Conservation (phyloP, 2,113 vertebrate species). For the Noctilio leporinus region DNA sequence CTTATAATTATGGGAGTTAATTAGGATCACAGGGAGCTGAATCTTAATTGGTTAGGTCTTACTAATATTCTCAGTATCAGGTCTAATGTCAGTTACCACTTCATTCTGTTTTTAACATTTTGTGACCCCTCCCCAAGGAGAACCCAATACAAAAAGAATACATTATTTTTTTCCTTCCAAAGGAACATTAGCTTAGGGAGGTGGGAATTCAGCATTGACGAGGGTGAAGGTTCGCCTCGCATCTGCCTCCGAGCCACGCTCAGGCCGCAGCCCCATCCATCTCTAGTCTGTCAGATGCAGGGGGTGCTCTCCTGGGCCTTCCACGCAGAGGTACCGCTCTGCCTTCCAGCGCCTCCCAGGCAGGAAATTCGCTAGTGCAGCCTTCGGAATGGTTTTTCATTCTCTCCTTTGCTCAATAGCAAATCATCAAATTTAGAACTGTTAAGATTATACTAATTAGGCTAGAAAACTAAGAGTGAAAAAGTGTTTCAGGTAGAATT, state of each 20-base stretch:
- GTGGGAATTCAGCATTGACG: neutral
- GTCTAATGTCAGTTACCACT: neutral
- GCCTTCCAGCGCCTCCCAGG: neutral
- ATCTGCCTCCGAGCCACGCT: neutral
- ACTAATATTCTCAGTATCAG: neutral
- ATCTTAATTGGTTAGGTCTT: neutral
- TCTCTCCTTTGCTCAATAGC: neutral
- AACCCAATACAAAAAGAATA: neutral
- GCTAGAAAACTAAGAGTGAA: neutral
- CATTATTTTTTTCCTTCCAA: conserved; percentile 11
- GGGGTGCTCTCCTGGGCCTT: conserved; percentile 24
- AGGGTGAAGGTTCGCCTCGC: conserved; percentile 13
- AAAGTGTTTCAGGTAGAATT: neutral
- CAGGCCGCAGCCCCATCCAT: neutral
- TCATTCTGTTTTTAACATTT: conserved; percentile 2
- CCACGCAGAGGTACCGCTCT: neutral
- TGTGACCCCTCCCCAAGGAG: neutral
- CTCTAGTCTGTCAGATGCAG: conserved; percentile 20
- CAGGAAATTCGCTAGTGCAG: neutral
- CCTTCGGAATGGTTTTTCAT: neutral
- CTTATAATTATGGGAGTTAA: neutral
- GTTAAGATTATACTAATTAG: neutral
- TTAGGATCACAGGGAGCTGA: neutral
- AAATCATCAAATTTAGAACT: conserved; percentile 1
- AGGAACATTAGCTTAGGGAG: conserved; percentile 29